Percentiles rank a stretch among this genome's conserved stretches.
Evolutionary conservation across 2,888 invertebrate genomes (phyloP).

Genomic region (Cerastoderma edule): DNA sequence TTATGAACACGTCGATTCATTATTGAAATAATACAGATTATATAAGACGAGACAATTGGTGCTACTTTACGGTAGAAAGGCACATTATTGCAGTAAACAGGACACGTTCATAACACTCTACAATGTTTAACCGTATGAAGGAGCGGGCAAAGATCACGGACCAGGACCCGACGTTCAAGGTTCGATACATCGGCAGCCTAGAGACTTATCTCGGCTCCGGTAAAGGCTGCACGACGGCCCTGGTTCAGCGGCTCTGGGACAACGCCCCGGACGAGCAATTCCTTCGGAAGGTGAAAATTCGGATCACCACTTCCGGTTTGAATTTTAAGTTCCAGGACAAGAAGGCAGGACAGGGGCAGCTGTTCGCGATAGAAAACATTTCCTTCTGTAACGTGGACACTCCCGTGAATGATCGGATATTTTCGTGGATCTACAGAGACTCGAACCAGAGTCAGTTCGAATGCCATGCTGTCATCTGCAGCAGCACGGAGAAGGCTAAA

Average conservation of each 20-base stretch:
- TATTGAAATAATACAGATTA: too few relatives aligned
- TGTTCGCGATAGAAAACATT: slow-evolving; percentile 75
- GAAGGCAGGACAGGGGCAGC: slow-evolving; percentile 56
- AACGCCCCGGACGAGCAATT: slow-evolving; percentile 70
- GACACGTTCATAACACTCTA: background rate
- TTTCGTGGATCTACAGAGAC: slow-evolving; percentile 76
- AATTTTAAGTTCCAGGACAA: slow-evolving; percentile 64
- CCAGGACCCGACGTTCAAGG: slow-evolving; percentile 75
- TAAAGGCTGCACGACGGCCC: slow-evolving; percentile 72
- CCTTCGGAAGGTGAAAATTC: slow-evolving; percentile 66
- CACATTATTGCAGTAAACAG: too few relatives aligned
- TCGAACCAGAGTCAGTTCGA: slow-evolving; percentile 53
- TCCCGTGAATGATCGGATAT: slow-evolving; percentile 72
- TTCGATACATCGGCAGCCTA: slow-evolving; percentile 72
- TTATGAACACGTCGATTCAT: too few relatives aligned
- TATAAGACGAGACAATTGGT: too few relatives aligned
- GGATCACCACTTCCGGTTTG: slow-evolving; percentile 68
- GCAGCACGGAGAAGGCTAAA: slow-evolving; percentile 72
- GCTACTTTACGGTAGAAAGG: too few relatives aligned
- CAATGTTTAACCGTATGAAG: slow-evolving; percentile 72
- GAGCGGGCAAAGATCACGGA: slow-evolving; percentile 75
- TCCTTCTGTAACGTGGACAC: slow-evolving; percentile 78
- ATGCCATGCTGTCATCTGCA: slow-evolving; percentile 77
- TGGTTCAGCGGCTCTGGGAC: slow-evolving; percentile 79
- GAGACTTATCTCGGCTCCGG: slow-evolving; percentile 75